Conservation (phyloP, 1,140 invertebrate genomes). For the Drosophila oshimai region DNA sequence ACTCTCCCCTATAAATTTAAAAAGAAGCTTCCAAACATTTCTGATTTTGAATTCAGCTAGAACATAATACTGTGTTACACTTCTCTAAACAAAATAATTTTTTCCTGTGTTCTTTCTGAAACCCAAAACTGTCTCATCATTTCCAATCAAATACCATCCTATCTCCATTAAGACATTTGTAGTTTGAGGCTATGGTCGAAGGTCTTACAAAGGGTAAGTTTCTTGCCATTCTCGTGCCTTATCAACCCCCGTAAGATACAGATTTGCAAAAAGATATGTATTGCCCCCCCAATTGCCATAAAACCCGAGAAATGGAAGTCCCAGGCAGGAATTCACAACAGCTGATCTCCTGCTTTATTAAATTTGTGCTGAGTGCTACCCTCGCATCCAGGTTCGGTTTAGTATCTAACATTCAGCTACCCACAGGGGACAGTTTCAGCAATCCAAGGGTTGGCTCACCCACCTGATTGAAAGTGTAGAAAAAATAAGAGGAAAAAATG, state of each 20-base stretch:
- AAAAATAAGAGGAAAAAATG: slow-evolving; percentile 14
- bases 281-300: slow-evolving; percentile 65
- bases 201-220: slow-evolving; percentile 22
- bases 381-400: slow-evolving; percentile 14
- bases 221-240: neutral
- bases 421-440: slow-evolving; percentile 68
- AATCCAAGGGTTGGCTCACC: slow-evolving; percentile 51
- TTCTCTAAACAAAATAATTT: too few relatives aligned
- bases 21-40: neutral
- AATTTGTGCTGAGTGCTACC: slow-evolving; percentile 50
- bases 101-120: neutral
- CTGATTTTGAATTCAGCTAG: too few relatives aligned
- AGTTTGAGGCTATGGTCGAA: slow-evolving; percentile 23
- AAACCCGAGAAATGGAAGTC: slow-evolving; percentile 12
- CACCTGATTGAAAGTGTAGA: slow-evolving; percentile 64
- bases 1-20: neutral
- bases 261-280: slow-evolving; percentile 64
- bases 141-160: slow-evolving; percentile 19
- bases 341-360: slow-evolving; percentile 71
- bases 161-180: slow-evolving; percentile 23
- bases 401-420: slow-evolving; percentile 6
- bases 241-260: slow-evolving; percentile 54
- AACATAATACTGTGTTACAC: too few relatives aligned
- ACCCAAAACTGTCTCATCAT: slow-evolving; percentile 21
- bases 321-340: slow-evolving; percentile 54